These are phyloP conservation scores for Eclectus roratus DNA, from an alignment of 2,113 vertebrate genomes.

Conservation along the genomic window DNA sequence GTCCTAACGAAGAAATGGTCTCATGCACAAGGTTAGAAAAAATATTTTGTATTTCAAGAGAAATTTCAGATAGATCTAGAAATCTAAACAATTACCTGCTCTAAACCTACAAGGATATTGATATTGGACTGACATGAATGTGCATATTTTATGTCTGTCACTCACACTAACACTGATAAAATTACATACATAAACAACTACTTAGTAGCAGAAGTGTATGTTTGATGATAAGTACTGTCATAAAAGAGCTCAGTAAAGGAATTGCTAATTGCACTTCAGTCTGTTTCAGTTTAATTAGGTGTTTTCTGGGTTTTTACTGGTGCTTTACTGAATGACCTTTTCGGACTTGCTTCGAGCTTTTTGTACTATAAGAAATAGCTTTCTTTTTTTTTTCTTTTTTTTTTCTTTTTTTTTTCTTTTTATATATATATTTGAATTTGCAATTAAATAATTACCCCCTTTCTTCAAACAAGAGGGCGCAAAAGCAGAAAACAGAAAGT, in stretches of 20 bases:
- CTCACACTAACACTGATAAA: rapidly evolving
- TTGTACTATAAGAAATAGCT: neutral
- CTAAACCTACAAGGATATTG: neutral
- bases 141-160: neutral
- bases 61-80: neutral
- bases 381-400: neutral
- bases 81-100: neutral
- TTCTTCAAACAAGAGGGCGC: neutral
- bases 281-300: neutral
- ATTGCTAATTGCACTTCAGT: neutral
- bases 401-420: neutral
- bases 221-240: neutral
- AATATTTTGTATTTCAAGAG: neutral
- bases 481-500: neutral
- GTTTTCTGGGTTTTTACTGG: neutral
- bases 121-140: rapidly evolving
- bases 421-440: neutral
- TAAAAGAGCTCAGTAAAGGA: neutral
- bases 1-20: neutral
- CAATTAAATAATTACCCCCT: neutral
- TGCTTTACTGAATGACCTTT: neutral
- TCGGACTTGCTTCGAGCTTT: neutral
- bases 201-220: neutral
- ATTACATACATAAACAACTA: neutral
- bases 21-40: neutral